Percentiles rank a stretch among this genome's conserved stretches.
These are phyloP conservation scores for Cebus imitator DNA, from an alignment of 2,113 vertebrate genomes.

Conservation along the genomic window DNA sequence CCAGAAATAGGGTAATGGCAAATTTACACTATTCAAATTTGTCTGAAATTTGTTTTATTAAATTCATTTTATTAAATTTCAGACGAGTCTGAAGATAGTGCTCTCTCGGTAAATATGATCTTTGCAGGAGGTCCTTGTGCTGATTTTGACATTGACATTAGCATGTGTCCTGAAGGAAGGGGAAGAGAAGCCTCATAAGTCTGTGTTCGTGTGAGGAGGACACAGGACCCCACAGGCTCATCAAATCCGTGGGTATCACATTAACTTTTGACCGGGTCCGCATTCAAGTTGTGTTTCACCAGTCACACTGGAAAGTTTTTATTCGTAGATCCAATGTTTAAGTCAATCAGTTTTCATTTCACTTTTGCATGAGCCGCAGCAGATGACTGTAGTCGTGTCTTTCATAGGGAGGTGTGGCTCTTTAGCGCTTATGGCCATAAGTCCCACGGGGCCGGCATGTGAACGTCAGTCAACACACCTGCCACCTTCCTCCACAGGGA, in stretches of 20 bases:
- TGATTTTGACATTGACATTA: neutral
- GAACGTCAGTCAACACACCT: neutral
- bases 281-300: neutral
- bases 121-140: neutral
- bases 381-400: neutral
- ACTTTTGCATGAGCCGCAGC: neutral
- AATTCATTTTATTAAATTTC: too few species aligned
- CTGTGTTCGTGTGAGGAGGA: neutral
- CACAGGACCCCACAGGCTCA: neutral
- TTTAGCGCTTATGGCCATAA: neutral
- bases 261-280: neutral
- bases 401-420: neutral
- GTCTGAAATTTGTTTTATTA: too few species aligned
- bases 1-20: neutral
- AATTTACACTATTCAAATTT: too few species aligned
- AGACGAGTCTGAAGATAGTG: neutral
- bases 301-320: neutral
- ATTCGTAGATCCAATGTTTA: neutral
- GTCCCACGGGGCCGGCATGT: neutral
- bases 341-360: neutral
- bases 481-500: neutral
- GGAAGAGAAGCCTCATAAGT: neutral
- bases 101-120: neutral
- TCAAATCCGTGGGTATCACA: accelerated
- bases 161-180: neutral